Evolutionary conservation across 2,797 vertebrate genomes (phyloP).

Genomic region (Liasis olivaceus): DNA sequence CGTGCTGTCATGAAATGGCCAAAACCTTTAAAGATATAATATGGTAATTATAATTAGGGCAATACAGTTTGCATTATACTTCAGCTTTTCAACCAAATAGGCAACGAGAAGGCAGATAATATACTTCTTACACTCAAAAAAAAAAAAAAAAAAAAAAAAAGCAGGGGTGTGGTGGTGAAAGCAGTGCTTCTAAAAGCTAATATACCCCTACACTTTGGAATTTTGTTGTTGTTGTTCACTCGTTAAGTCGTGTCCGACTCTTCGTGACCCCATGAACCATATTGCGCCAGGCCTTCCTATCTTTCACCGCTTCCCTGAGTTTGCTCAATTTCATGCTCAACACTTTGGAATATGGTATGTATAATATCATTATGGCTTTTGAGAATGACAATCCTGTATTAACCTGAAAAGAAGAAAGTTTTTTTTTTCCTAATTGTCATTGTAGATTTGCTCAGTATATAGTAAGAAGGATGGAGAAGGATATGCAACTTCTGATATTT

Average conservation of each 20-base stretch:
- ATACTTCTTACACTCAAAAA: slow-evolving; percentile 8
- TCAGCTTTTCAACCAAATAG: slow-evolving; percentile 15
- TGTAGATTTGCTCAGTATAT: background rate
- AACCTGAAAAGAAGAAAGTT: background rate
- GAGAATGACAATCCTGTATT: background rate
- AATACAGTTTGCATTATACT: background rate
- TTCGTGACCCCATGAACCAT: too few species aligned
- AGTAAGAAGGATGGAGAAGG: background rate
- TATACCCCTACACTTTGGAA: too few species aligned
- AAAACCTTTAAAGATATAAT: slow-evolving; percentile 32
- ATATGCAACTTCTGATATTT: background rate
- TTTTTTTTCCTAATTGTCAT: background rate
- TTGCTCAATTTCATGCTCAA: too few species aligned
- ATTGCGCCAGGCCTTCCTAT: too few species aligned
- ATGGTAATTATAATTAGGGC: slow-evolving; percentile 26
- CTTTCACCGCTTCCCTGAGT: too few species aligned
- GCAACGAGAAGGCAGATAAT: slow-evolving; percentile 8
- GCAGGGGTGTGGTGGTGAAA: too few species aligned
- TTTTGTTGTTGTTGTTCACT: too few species aligned
- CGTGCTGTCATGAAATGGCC: background rate
- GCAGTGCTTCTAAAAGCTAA: background rate
- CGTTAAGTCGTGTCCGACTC: too few species aligned
- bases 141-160: too few species aligned
- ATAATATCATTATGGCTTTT: background rate
- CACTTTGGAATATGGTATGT: background rate